A percentile compares a stretch with the other conserved stretches of the same genome.
phyloP scores from a whole-genome alignment of 2,888 invertebrate species.

The Temnothorax unifasciatus region DNA sequence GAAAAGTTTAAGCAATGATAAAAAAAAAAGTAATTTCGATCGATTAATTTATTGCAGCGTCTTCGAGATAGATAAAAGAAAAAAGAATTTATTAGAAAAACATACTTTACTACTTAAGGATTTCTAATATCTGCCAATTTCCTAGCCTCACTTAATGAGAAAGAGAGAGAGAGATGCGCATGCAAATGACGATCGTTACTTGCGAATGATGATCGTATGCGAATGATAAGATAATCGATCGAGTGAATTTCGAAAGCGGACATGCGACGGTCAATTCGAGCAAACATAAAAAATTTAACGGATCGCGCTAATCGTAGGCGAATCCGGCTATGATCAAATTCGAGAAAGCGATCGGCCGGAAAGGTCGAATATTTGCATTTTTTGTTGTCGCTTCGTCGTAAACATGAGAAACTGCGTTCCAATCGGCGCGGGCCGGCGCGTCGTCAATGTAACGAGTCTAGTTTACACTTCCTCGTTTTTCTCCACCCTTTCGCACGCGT shows the following conservation, averaged over 20 bases:
- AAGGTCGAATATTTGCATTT: constrained; percentile 61
- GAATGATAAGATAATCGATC: constrained; percentile 16
- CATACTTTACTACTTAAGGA: background rate
- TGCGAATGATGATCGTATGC: background rate
- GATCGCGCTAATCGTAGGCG: constrained; percentile 27
- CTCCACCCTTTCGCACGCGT: background rate
- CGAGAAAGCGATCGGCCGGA: constrained; percentile 55
- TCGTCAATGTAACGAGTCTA: constrained; percentile 1
- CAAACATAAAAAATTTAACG: background rate
- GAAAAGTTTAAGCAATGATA: background rate
- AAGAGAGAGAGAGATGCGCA: background rate
- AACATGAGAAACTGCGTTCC: constrained; percentile 36
- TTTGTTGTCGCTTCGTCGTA: constrained; percentile 26
- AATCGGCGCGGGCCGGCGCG: background rate
- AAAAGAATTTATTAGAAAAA: background rate
- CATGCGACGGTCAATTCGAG: background rate
- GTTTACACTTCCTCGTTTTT: constrained; percentile 30
- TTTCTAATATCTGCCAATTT: background rate
- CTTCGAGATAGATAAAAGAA: background rate
- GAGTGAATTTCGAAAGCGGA: constrained; percentile 47
- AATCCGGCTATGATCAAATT: background rate
- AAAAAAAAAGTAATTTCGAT: background rate
- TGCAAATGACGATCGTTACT: constrained; percentile 24
- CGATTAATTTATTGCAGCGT: background rate
- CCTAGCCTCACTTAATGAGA: constrained; percentile 4